Evolutionary conservation across 1,140 invertebrate genomes (phyloP), one percentile per base, ranked within the genome.

Genomic region (Nephila pilipes): DNA sequence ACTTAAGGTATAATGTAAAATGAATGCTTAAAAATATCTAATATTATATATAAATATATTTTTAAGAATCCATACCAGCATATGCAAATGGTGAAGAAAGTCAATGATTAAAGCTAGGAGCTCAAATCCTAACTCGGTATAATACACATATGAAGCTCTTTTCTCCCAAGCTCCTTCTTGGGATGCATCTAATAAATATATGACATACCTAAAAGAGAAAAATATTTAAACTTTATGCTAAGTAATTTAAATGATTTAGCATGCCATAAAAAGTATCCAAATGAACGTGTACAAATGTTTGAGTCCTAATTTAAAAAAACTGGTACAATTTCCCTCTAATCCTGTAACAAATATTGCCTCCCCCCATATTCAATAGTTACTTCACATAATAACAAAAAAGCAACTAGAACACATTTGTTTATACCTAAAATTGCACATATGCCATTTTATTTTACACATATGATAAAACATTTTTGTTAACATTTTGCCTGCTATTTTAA

Each of bases 61-160:
- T n/a, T 8, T n/a, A 75, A 22, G 93, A 46, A 29, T 22, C 94
- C 95, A 94, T 94, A 96, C 96, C 95, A 96, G 94, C 96, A 96
- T 96, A 92, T 96, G 96, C 6, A 96, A 93, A 94, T 96, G 96
- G 94, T 96, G 96, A 79, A 94, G 94, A 94, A 98, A 97, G 95
- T 99, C 98, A 91, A 98, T 96, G 65, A 96, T 95, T 63, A 98
- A 96, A 63, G 97, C 97, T 87, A 96, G 96, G 83, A 98, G 94
- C 95, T 98, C 98, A 95, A 98, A 98, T 4, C 96, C 94, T 29
- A 98, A 96, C 95, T 98, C 98, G 12, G 97, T 97, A 95, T 98
- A 98, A 95, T 98, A 98, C 60, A 96, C 95, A 94, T 95, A 96
- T 63, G 95, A 95, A 94, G 94, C 97, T 96, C 95, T 97, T 95